Evolutionary conservation across 2,888 invertebrate genomes (phyloP), one percentile per base, ranked within the genome.

Genomic region (Tachina lurida): DNA sequence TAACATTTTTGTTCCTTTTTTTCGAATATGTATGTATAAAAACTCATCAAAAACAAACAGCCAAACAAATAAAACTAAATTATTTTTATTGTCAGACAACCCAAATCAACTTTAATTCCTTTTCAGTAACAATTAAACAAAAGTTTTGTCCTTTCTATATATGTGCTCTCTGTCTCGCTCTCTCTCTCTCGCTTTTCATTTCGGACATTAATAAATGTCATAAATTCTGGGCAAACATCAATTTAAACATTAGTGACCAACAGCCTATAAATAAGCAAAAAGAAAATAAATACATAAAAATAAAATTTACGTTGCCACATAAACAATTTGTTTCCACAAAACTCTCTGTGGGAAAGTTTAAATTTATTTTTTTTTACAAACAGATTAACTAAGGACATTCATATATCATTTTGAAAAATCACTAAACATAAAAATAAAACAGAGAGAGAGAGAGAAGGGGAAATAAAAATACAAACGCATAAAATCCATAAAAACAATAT

Each of bases 131-230:
- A 67, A 67, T 80, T 73, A 49, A 49, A 58, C 65, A 58, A 74
- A n/a, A 71, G 49, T 58, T 74, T 58, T 47, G 45, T 54, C 52
- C 9, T 67, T 47, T 56, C 3, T 63, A 19, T 10, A 12, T 3
- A 12, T 31, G 31, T 31, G 31, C 31, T 31, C 0, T 49, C 43
- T n/a, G 2, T 67, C 31, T 71, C n/a, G 56, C 43, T 54, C 12
- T 45, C 9, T 31, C 19, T 12, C 17, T 31, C 15, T 74, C 31
- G 22, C 45, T 7, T 1, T 58, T 31, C 5, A 5, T 56, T 63
- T 43, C 22, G 19, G 58, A 56, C 70, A 84, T 79, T 70, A 75
- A 84, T 75, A 84, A 84, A 79, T 79, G 75, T 75, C 84, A 79
- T 75, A 58, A 71, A 79, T 56, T 63, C 74, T 60, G 19, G 49